Conservation (phyloP, 1,140 invertebrate genomes). For the Spodoptera frugiperda region DNA sequence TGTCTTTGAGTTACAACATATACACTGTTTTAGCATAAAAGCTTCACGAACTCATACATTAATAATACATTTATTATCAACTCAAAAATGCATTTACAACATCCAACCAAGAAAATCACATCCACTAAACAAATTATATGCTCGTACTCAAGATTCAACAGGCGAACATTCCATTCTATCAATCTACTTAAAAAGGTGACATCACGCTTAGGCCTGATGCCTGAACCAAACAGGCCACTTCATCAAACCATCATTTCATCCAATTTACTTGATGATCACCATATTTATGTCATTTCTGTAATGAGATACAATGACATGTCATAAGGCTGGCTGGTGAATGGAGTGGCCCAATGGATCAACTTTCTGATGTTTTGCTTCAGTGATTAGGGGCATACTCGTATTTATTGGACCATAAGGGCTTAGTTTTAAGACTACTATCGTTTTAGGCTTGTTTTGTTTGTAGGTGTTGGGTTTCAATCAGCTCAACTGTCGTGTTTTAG, state of each 20-base stretch:
- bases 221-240: constrained; percentile 12
- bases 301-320: constrained; percentile 9
- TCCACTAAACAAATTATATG: too few species aligned
- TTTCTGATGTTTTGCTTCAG: constrained; percentile 27
- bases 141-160: too few species aligned
- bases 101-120: too few species aligned
- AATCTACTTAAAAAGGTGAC: constrained; percentile 11
- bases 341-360: constrained; percentile 19
- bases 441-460: background rate
- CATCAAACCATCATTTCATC: constrained; percentile 32
- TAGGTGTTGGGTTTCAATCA: too few species aligned
- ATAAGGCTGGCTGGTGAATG: constrained; percentile 2
- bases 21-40: too few species aligned
- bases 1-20: too few species aligned
- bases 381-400: constrained; percentile 18
- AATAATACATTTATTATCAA: too few species aligned
- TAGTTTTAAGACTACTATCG: background rate
- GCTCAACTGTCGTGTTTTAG: too few species aligned
- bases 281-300: constrained; percentile 15
- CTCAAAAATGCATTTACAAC: too few species aligned
- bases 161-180: too few species aligned
- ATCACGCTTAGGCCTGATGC: constrained; percentile 20
- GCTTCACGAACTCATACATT: too few species aligned
- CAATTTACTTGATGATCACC: constrained; percentile 5
- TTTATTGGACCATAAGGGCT: constrained; percentile 2